Evolutionary conservation across 2,888 invertebrate genomes (phyloP), one percentile per base, ranked within the genome.

Genomic region (Aricia artaxerxes): DNA sequence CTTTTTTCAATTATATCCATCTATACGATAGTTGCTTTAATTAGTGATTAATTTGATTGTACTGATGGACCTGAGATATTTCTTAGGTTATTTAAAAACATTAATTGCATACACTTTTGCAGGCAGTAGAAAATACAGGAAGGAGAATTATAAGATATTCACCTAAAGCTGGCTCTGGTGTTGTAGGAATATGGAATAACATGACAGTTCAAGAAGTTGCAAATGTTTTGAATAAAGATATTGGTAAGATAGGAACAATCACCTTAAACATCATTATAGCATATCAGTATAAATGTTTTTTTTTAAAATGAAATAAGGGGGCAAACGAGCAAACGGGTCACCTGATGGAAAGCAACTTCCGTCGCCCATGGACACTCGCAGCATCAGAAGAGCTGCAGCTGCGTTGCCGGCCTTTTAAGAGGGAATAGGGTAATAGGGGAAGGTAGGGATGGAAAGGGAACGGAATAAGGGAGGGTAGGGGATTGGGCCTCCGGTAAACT

Each of bases 201-300:
- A 98, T 98, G 95, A 97, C 97, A 0, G 96, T 98, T 0, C 87
- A 88, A 44, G 97, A 98, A 85, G 88, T 99, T 79, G 97, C 98
- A 0, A 86, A 93, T 77, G 95, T 96, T 0, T 86, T 97, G 53
- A 90, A 95, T 4, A 96, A 96, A 87, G 95, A 96, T 87, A 85
- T 96, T 82, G 96, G 97, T 96, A 91, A 91, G 90, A 79, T 31
- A 79, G 2, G 2, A 9, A 40, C 40, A 6, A 16, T 11, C 11
- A 73, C 16, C 57, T 4, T 4, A 57, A 4, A 4, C 16, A 16
- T 57, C 13, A 57, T 57, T 57, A 57, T 4, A 57, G 11, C 16
- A 57, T 16, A 57, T 16, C 57, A 57, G 57, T 16, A 4, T 57
- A 24, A 24, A 24, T 24, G 24, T 24, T 24, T 24, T 24, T 24